These are phyloP conservation scores for Kradibia gibbosae DNA, from an alignment of 1,140 invertebrate genomes.

Conservation along the genomic window DNA sequence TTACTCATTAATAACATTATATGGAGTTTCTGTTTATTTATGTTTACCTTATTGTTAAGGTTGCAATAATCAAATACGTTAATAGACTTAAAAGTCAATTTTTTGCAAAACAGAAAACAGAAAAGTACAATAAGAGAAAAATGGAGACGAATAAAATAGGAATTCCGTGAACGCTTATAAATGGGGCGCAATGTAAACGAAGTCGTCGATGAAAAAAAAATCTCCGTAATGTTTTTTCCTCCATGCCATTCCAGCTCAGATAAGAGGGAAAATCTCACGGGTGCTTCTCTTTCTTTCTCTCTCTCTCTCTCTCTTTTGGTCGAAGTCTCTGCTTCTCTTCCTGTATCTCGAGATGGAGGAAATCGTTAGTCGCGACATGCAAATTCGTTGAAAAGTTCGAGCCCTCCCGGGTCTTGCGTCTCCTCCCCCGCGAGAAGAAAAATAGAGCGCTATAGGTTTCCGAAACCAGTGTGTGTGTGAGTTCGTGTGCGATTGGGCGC, in stretches of 20 bases:
- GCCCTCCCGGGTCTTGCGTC: neutral
- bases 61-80: neutral
- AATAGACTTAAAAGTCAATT: neutral
- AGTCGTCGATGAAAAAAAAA: slow-evolving; percentile 41
- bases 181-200: slow-evolving; percentile 19
- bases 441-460: slow-evolving; percentile 49
- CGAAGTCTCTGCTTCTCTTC: no score
- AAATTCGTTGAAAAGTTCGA: slow-evolving; percentile 60
- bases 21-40: neutral
- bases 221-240: slow-evolving; percentile 16
- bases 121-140: neutral
- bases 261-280: slow-evolving; percentile 56
- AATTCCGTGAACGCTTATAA: neutral
- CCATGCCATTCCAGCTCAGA: slow-evolving; percentile 9
- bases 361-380: slow-evolving; percentile 62
- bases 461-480: slow-evolving; percentile 17
- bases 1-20: neutral
- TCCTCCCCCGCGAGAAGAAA: slow-evolving; percentile 50
- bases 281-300: slow-evolving; percentile 21
- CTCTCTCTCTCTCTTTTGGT: neutral
- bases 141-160: neutral
- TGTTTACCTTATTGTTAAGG: neutral
- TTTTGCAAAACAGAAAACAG: neutral
- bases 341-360: slow-evolving; percentile 55
- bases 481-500: no score